Evolutionary conservation across 2,797 vertebrate species (phyloP), one percentile per base, ranked within the genome.

Genomic region (Karalla daura): DNA sequence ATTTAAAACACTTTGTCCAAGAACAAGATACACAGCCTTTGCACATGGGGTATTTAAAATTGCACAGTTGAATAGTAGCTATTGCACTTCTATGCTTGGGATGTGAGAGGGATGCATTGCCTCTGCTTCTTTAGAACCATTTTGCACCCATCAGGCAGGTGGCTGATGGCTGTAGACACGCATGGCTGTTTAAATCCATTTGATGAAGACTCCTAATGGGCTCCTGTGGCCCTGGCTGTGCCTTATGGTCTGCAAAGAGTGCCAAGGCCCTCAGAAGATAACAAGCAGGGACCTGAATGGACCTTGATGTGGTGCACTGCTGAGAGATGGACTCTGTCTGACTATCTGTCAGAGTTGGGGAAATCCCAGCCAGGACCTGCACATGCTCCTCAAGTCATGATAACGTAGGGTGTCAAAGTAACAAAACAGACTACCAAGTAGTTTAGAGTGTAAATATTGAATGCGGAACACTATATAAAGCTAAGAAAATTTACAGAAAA

Each of bases 321-420:
- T 32, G 9, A 41, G 6, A 53, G 10, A 14, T 40, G 18, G n/a
- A n/a, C n/a, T n/a, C n/a, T n/a, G n/a, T n/a, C n/a, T n/a, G n/a
- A n/a, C n/a, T 62, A 37, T 14, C 8, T 30, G 40, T 0, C 15
- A 5, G 25, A 3, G 5, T 4, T 25, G 67, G 50, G 35, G 30
- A 13, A 30, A 50, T 13, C 21, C 11, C 15, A 2, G 8, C 32
- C 35, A 28, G 47, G 52, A 70, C 44, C 53, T 67, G 65, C 56
- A 46, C 18, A 6, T 45, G 44, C 51, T 81, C 17, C 45, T 86
- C 59, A 63, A 72, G n/a, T n/a, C n/a, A 50, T 15, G 11, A 11
- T 40, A 53, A 54, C 33, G 33, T 5, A 23, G 4, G 0, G n/a
- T 23, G n/a, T 20, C 13, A 7, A 32, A 32, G 7, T 28, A 49